A percentile compares a stretch with the other conserved stretches of the same genome.
Evolutionary conservation across 2,888 invertebrate species (phyloP).

Genomic region (Chromoteleia sp.): DNA sequence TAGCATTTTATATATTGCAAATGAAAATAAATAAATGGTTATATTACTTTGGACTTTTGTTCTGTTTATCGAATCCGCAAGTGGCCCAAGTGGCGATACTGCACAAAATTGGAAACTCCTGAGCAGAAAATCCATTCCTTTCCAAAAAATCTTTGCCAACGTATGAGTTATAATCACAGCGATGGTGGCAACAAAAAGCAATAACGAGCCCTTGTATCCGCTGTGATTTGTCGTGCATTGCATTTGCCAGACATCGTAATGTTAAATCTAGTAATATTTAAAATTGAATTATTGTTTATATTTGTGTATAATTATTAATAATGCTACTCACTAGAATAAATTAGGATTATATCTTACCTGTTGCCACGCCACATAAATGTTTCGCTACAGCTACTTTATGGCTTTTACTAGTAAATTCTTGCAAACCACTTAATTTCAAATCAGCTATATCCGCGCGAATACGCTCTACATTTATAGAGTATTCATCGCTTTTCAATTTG

Average conservation of each 20-base stretch:
- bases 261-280: conserved; percentile 92
- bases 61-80: conserved; percentile 89
- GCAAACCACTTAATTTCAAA: conserved; percentile 87
- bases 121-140: conserved; percentile 86
- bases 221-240: conserved; percentile 78
- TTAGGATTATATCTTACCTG: conserved; percentile 86
- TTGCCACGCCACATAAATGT: conserved; percentile 95
- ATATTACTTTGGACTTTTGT: conserved; percentile 76
- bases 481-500: conserved; percentile 85
- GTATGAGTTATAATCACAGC: conserved; percentile 90
- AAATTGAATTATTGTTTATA: conserved; percentile 59
- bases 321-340: neutral
- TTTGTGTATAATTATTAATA: neutral
- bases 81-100: conserved; percentile 96
- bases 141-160: conserved; percentile 88
- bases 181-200: conserved; percentile 96
- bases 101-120: conserved; percentile 91
- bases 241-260: conserved; percentile 88
- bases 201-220: conserved; percentile 88
- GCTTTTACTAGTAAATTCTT: conserved; percentile 84
- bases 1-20: neutral
- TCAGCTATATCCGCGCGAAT: conserved; percentile 93
- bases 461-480: conserved; percentile 86
- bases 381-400: conserved; percentile 91
- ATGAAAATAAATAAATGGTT: conserved; percentile 8